A percentile compares a stretch with the other conserved stretches of the same genome.
Evolutionary conservation across 2,797 vertebrate species (phyloP).

Genomic region (Glossophaga mutica): DNA sequence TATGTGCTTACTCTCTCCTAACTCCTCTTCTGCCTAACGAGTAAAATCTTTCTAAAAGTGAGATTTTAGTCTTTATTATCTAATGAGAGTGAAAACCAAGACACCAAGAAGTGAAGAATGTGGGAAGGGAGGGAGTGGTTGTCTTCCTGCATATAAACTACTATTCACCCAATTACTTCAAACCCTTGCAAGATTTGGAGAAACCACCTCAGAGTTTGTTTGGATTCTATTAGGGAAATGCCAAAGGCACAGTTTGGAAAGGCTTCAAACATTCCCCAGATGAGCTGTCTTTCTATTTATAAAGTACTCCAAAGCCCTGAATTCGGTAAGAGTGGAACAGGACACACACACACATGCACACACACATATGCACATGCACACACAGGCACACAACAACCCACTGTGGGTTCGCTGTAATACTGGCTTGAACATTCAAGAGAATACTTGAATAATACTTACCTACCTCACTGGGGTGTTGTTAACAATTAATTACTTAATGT

Average conservation of each 20-base stretch:
- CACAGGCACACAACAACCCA: neutral
- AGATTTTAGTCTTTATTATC: constrained; percentile 42
- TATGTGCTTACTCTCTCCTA: neutral
- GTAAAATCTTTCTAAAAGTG: neutral
- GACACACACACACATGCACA: neutral
- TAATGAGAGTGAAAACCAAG: neutral
- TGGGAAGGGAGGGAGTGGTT: neutral
- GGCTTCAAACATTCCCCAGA: constrained; percentile 54
- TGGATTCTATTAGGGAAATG: constrained; percentile 53
- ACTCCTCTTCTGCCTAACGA: neutral
- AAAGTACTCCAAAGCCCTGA: constrained; percentile 53
- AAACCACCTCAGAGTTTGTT: constrained; percentile 48
- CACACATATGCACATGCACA: neutral
- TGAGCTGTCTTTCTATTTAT: constrained; percentile 43
- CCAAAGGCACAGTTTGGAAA: constrained; percentile 58
- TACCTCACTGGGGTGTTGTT: constrained; percentile 72
- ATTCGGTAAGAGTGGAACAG: constrained; percentile 46
- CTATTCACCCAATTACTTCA: constrained; percentile 23
- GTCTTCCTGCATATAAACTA: constrained; percentile 9
- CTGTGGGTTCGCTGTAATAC: constrained; percentile 55
- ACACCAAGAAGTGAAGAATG: neutral
- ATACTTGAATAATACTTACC: constrained; percentile 77
- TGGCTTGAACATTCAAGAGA: constrained; percentile 71
- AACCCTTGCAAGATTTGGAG: constrained; percentile 35
- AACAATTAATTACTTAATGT: constrained; percentile 77